Evolutionary conservation across 2,797 vertebrate genomes (phyloP).

Genomic region (Simalia tracyae): DNA sequence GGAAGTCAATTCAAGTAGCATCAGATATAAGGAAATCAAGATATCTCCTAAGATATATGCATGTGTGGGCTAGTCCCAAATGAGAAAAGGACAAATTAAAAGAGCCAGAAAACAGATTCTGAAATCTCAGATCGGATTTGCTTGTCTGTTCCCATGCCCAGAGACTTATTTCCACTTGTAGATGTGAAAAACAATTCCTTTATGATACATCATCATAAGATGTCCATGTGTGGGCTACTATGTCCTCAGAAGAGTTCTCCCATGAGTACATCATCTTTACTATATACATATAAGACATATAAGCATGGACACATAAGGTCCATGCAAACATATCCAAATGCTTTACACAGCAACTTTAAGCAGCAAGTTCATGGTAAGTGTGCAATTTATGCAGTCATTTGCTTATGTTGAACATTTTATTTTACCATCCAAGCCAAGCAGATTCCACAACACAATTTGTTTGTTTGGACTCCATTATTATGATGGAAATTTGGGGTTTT

Average conservation of each 20-base stretch:
- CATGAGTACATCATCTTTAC: not conserved
- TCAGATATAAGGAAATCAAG: not conserved
- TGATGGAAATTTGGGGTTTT: not conserved
- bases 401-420: not conserved
- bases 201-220: not conserved
- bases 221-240: not conserved
- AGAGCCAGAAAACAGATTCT: not conserved
- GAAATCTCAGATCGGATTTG: slow-evolving; percentile 11
- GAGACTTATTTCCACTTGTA: not conserved
- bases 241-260: not conserved
- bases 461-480: not conserved
- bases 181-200: not conserved
- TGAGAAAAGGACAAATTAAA: not conserved
- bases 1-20: not conserved
- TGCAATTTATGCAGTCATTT: not conserved
- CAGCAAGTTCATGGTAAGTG: not conserved
- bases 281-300: too few species aligned
- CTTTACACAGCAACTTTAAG: not conserved
- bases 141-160: not conserved
- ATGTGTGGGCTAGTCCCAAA: not conserved
- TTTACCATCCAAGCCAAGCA: not conserved
- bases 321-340: not conserved
- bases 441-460: not conserved
- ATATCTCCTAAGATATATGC: not conserved
- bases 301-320: not conserved